A percentile compares a stretch with the other conserved stretches of the same genome.
Evolutionary conservation across 1,140 invertebrate genomes (phyloP).

Genomic region (Galleria mellonella): DNA sequence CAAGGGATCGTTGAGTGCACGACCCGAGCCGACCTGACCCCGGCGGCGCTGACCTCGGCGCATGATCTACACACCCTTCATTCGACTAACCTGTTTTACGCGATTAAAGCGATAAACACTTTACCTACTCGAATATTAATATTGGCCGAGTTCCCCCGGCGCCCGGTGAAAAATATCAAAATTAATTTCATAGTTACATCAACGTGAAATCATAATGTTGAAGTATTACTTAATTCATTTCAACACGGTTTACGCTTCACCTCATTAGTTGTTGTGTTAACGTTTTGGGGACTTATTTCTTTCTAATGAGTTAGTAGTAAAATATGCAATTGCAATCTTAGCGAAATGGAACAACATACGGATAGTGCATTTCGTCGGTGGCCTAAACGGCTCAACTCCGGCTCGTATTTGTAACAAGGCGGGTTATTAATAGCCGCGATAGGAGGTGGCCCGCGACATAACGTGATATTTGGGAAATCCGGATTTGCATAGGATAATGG

Average conservation of each 20-base stretch:
- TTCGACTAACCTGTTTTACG: constrained; percentile 56
- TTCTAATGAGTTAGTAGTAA: too few relatives aligned
- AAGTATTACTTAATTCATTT: too few relatives aligned
- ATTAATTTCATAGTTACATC: constrained; percentile 9
- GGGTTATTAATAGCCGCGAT: constrained; percentile 63
- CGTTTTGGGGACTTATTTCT: too few relatives aligned
- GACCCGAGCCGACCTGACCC: constrained; percentile 44
- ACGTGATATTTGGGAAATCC: constrained; percentile 64
- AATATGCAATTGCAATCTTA: too few relatives aligned
- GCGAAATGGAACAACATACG: constrained; percentile 35
- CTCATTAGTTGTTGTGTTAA: too few relatives aligned
- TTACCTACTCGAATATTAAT: constrained; percentile 27
- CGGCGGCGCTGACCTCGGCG: constrained; percentile 39
- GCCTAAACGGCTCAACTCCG: constrained; percentile 43
- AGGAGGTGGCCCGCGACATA: constrained; percentile 53
- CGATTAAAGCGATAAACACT: constrained; percentile 35
- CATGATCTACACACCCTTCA: constrained; percentile 46
- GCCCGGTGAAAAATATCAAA: constrained; percentile 9
- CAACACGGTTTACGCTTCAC: too few relatives aligned
- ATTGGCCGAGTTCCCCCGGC: constrained; percentile 3
- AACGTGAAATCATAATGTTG: not conserved
- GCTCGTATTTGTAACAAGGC: constrained; percentile 53
- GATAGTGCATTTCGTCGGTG: constrained; percentile 46
- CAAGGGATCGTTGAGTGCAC: constrained; percentile 43
- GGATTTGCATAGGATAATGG: constrained; percentile 72